phyloP scores from a whole-genome alignment of 2,888 invertebrate genomes.

The Andrena dorsata region DNA sequence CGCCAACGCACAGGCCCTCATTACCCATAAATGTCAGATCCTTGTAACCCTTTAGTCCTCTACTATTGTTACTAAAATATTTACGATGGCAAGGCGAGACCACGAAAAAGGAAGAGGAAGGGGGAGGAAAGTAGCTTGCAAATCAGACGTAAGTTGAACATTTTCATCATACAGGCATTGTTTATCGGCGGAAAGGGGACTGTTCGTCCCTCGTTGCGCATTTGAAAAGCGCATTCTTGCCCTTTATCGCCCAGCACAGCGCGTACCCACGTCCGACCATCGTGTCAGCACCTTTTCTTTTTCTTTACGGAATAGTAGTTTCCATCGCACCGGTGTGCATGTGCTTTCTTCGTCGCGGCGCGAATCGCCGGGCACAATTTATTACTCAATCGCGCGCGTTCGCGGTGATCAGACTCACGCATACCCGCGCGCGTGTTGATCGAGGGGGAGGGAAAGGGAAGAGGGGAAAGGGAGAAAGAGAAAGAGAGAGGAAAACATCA shows the following conservation, averaged over 20 bases:
- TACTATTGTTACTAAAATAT: constrained; percentile 37
- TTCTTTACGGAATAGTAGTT: constrained; percentile 5
- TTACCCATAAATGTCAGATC: constrained; percentile 44
- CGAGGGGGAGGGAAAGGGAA: too few relatives aligned
- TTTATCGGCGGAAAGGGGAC: neutral
- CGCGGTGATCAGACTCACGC: neutral
- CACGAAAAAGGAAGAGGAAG: neutral
- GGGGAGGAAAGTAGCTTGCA: constrained; percentile 46
- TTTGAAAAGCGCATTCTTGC: constrained; percentile 12
- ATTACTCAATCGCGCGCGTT: constrained; percentile 12
- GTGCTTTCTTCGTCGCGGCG: constrained; percentile 15
- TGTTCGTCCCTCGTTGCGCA: neutral
- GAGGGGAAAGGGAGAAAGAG: neutral
- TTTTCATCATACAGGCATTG: constrained; percentile 4
- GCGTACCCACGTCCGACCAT: constrained; percentile 67
- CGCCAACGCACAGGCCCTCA: constrained; percentile 69
- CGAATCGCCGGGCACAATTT: constrained; percentile 6
- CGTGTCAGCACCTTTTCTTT: constrained; percentile 26
- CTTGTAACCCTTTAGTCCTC: constrained; percentile 52
- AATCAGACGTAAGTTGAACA: constrained; percentile 23
- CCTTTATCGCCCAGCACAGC: constrained; percentile 57
- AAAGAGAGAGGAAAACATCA: constrained; percentile 31
- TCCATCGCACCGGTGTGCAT: constrained; percentile 19
- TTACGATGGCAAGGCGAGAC: constrained; percentile 3
- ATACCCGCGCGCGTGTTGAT: neutral